Conservation (phyloP, 2,113 vertebrate genomes). For the Scomber colias region DNA sequence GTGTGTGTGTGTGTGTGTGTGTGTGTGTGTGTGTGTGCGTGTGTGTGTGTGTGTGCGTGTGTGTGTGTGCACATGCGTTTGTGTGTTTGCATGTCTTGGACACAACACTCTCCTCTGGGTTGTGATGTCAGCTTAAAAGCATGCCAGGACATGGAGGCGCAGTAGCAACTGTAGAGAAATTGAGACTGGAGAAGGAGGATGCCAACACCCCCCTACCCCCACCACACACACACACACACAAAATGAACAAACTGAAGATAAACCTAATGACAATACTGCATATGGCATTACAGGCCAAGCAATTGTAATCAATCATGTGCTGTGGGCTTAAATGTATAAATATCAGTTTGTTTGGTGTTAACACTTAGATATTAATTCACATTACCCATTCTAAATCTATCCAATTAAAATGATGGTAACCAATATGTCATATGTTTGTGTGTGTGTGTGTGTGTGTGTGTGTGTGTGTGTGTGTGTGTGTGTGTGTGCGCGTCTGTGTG, state of each 20-base stretch:
- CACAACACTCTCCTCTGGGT: constrained; percentile 62
- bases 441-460: constrained; percentile 45
- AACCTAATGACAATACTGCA: background rate
- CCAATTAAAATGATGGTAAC: constrained; percentile 23
- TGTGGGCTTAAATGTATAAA: background rate
- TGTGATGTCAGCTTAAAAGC: constrained; percentile 85
- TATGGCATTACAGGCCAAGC: background rate
- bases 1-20: background rate
- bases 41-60: background rate
- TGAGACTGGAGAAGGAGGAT: constrained; percentile 68
- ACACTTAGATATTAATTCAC: constrained; percentile 22
- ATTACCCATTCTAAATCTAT: constrained; percentile 13
- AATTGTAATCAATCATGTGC: background rate
- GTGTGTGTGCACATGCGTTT: constrained; percentile 20
- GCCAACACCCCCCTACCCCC: constrained; percentile 33
- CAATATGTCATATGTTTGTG: constrained; percentile 25
- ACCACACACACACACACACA: constrained; percentile 15
- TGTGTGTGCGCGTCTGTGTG: constrained; percentile 53
- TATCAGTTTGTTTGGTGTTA: background rate
- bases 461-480: constrained; percentile 39
- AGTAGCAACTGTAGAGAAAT: constrained; percentile 83
- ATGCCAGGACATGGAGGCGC: constrained; percentile 82
- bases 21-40: constrained; percentile 40
- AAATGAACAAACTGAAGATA: constrained; percentile 1
- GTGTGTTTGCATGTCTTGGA: constrained; percentile 43